Base-by-base conservation (phyloP, 2,888 invertebrate species). In the Nymphalis urticae region DNA sequence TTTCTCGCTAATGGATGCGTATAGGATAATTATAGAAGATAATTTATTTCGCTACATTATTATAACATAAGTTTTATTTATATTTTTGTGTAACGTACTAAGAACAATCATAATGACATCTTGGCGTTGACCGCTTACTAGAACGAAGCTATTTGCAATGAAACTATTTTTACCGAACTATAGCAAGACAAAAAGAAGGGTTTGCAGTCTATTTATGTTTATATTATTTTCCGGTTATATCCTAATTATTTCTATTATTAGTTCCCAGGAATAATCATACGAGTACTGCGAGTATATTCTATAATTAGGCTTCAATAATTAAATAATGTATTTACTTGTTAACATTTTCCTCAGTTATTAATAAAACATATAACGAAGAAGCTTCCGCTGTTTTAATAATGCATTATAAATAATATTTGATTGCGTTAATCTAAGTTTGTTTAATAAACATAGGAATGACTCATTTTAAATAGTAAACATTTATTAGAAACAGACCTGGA, bases 251-350 rank as follows among this genome's bases (percentile, higher is more conserved):
- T n/a, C n/a, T n/a, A n/a, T n/a, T n/a, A n/a, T n/a, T n/a, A n/a
- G 78, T 84, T 83, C 13, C 42, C 10, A 42, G 13, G 13, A 42
- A 42, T 13, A 42, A 42, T 13, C 42, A 42, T 42, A 42, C 13
- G 1, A 42, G 42, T 42, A 10, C 42, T 42, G 13, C 42, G 42
- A 42, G 13, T 42, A 4, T 13, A 42, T 42, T 42, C n/a, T n/a
- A n/a, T n/a, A n/a, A n/a, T n/a, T n/a, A n/a, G 13, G 42, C 10
- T 42, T 42, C 42, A 42, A 42, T 13, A 13, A 42, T 42, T 42
- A 13, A 42, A 42, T 42, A 42, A 42, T 32, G 27, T 6, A 32
- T 13, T 42, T 42, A 42, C 42, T 42, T 42, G 10, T 53, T 24
- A 6, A 56, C 17, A 17, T 17, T 16, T 56, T 32, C 54, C 16